Conservation (phyloP, 2,888 invertebrate genomes). For the Rotaria sp. region DNA sequence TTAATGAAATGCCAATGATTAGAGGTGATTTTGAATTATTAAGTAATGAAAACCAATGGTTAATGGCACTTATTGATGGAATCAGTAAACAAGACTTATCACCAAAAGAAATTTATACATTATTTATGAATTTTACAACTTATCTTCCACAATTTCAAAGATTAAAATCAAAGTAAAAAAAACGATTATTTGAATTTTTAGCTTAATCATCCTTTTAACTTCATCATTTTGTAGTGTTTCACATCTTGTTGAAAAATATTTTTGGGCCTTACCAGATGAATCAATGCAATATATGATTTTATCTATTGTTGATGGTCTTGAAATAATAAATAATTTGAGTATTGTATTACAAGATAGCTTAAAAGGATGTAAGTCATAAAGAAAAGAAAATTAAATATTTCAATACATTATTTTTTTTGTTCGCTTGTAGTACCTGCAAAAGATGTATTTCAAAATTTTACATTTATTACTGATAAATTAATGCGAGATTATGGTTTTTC, state of each 20-base stretch:
- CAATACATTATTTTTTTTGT: not conserved
- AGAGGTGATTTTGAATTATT: not conserved
- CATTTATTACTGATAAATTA: not conserved
- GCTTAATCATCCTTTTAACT: not conserved
- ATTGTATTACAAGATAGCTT: not conserved
- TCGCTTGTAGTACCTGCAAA: not conserved
- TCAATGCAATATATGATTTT: not conserved
- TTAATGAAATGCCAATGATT: not conserved
- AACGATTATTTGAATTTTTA: not conserved
- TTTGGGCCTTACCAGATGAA: conserved; percentile 21
- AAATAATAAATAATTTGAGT: not conserved
- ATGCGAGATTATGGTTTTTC: not conserved
- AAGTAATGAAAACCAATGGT: not conserved
- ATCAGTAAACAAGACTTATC: not conserved
- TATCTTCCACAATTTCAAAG: not conserved
- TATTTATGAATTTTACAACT: not conserved
- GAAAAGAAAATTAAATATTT: not conserved
- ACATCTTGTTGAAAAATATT: conserved; percentile 2
- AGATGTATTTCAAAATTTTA: not conserved
- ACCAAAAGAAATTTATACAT: not conserved
- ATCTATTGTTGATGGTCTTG: not conserved
- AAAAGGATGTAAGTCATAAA: not conserved
- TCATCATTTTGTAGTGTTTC: not conserved
- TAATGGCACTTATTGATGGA: not conserved
- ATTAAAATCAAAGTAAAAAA: not conserved